Percentiles rank a stretch among this genome's conserved stretches.
These are phyloP conservation scores for Diabrotica undecimpunctata DNA, from an alignment of 1,140 invertebrate species.

Conservation along the genomic window DNA sequence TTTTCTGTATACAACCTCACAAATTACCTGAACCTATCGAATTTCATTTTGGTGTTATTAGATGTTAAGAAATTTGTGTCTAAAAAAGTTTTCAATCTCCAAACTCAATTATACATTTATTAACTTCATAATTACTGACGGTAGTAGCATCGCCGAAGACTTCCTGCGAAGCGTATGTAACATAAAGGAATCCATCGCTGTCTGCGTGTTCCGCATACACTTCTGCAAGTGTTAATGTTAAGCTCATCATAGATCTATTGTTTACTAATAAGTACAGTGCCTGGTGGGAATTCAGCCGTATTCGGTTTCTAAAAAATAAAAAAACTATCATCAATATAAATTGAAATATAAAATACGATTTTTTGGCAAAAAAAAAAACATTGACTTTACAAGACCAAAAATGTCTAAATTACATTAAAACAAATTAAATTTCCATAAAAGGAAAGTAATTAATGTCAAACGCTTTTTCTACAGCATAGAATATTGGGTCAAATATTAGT, in stretches of 20 bases:
- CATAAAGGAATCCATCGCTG: conserved; percentile 79
- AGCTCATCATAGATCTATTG: conserved; percentile 74
- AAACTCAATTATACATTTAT: too few species aligned
- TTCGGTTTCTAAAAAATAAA: conserved; percentile 37
- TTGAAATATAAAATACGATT: not conserved
- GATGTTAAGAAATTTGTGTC: too few species aligned
- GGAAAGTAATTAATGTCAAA: too few species aligned
- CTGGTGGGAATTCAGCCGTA: conserved; percentile 62
- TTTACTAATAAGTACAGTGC: conserved; percentile 79
- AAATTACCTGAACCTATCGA: too few species aligned
- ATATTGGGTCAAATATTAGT: too few species aligned
- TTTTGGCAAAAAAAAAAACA: not conserved
- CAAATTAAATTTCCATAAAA: too few species aligned
- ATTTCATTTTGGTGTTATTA: too few species aligned
- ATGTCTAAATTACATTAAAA: too few species aligned
- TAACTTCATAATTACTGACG: not conserved
- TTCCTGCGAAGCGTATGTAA: conserved; percentile 85
- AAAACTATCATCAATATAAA: conserved; percentile 5
- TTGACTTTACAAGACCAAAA: not conserved
- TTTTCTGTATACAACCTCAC: too few species aligned
- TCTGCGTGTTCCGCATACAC: conserved; percentile 72
- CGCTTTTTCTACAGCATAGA: too few species aligned
- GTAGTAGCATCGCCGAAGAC: conserved; percentile 63
- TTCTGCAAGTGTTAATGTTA: conserved; percentile 75
- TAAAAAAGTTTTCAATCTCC: too few species aligned